These are phyloP conservation scores for Furcifer pardalis DNA, from an alignment of 2,797 vertebrate species.

Conservation along the genomic window DNA sequence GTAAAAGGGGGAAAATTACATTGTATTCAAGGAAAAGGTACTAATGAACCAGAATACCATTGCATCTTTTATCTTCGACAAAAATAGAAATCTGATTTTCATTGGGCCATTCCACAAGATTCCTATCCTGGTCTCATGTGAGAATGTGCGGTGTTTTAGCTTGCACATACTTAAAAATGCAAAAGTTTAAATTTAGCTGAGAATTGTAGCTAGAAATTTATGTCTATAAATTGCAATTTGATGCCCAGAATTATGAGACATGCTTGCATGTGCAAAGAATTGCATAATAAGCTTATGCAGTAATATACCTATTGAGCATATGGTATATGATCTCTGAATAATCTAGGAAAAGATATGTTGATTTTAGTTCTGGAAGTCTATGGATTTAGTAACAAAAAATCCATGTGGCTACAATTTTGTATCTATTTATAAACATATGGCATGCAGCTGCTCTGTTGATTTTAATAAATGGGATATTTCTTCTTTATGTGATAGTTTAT, in stretches of 20 bases:
- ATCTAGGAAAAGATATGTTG: constrained; percentile 55
- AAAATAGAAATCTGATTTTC: constrained; percentile 23
- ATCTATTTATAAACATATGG: not conserved
- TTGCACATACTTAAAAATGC: not conserved
- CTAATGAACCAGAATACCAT: not conserved
- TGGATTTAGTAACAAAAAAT: constrained; percentile 57
- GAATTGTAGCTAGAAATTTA: not conserved
- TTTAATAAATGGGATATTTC: constrained; percentile 37
- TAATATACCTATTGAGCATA: constrained; percentile 42
- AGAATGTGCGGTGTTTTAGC: not conserved
- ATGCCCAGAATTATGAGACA: not conserved
- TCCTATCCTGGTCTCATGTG: not conserved
- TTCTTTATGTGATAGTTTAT: constrained; percentile 56
- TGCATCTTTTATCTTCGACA: not conserved
- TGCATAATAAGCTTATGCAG: constrained; percentile 33
- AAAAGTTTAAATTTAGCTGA: not conserved
- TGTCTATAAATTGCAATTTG: constrained; percentile 33
- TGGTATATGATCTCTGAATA: constrained; percentile 41
- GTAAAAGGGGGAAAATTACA: not conserved
- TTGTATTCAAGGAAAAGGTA: constrained; percentile 22
- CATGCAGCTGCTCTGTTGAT: not conserved
- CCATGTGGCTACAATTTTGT: constrained; percentile 48
- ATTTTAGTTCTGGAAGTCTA: constrained; percentile 49
- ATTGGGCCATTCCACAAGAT: not conserved
- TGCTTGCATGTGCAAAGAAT: constrained; percentile 18